Percentiles rank a stretch among this genome's conserved stretches.
phyloP scores from a whole-genome alignment of 2,888 invertebrate genomes.

The Pyrochroa serraticornis region DNA sequence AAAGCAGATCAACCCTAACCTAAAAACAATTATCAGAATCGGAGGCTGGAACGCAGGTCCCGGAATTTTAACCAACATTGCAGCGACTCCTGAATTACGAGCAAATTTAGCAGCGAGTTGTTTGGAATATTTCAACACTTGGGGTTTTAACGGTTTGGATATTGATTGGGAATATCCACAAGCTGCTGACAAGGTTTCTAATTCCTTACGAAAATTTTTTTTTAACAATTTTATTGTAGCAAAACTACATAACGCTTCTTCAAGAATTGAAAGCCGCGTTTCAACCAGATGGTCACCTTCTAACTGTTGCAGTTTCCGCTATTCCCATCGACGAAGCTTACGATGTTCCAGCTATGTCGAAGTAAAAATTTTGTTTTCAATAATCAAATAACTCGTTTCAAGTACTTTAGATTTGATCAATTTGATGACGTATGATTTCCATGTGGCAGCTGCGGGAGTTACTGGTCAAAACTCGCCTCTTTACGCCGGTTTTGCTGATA shows the following conservation, averaged over 20 bases:
- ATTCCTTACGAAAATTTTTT: no score
- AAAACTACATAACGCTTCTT: conserved; percentile 40
- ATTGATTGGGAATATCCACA: conserved; percentile 25
- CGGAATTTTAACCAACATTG: conserved; percentile 50
- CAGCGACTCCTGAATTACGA: conserved; percentile 55
- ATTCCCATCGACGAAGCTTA: conserved; percentile 42
- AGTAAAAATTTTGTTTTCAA: conserved; percentile 33
- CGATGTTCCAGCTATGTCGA: conserved; percentile 38
- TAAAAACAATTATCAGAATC: conserved; percentile 67
- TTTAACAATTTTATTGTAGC: conserved; percentile 5
- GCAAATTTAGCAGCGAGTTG: conserved; percentile 28
- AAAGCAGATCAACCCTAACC: conserved; percentile 59
- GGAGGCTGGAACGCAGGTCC: conserved; percentile 68
- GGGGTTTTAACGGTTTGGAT: conserved; percentile 22
- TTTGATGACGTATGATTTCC: conserved; percentile 62
- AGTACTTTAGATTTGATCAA: conserved; percentile 56
- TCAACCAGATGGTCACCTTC: conserved; percentile 38
- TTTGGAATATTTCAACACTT: conserved; percentile 6
- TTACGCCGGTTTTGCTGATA: conserved; percentile 55
- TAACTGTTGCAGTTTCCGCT: conserved; percentile 45
- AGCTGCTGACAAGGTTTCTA: conserved; percentile 11
- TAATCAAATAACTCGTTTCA: conserved; percentile 5
- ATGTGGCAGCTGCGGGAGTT: conserved; percentile 68
- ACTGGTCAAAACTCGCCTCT: conserved; percentile 73
- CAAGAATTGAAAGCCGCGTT: conserved; percentile 39